Conservation (phyloP, 2,113 vertebrate species). For the Cryptoleucopteryx plumbea region DNA sequence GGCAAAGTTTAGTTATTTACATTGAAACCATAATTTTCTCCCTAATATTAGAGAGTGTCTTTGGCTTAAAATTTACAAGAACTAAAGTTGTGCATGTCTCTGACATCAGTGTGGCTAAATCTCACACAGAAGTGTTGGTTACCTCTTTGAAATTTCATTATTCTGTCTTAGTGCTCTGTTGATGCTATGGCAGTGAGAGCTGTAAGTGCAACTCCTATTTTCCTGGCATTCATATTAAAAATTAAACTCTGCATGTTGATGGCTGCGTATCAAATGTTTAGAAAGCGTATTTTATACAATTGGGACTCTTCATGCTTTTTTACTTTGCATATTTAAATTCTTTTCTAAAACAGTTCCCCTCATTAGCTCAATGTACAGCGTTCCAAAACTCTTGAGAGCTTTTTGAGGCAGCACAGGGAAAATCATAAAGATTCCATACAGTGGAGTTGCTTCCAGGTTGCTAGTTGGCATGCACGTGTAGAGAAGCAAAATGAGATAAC, state of each 20-base stretch:
- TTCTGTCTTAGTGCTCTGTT: background rate
- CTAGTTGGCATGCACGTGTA: fast-evolving
- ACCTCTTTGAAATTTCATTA: background rate
- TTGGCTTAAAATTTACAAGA: background rate
- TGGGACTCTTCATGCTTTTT: background rate
- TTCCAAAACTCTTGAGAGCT: background rate
- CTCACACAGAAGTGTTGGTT: background rate
- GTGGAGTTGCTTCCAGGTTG: background rate
- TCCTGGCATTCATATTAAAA: background rate
- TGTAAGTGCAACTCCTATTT: background rate
- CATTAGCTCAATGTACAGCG: background rate
- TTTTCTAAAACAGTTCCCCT: background rate
- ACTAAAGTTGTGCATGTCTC: background rate
- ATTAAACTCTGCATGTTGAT: background rate
- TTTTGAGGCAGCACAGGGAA: background rate
- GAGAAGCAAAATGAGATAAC: background rate
- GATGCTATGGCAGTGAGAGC: background rate
- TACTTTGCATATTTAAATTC: background rate
- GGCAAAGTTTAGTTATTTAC: background rate
- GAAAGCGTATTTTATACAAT: background rate
- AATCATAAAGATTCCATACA: background rate
- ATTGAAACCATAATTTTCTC: background rate
- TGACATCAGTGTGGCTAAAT: background rate
- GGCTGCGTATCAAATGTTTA: background rate
- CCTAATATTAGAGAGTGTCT: background rate